A percentile compares a stretch with the other conserved stretches of the same genome.
Conservation (phyloP, 2,113 vertebrate genomes). For the Lycaon pictus region DNA sequence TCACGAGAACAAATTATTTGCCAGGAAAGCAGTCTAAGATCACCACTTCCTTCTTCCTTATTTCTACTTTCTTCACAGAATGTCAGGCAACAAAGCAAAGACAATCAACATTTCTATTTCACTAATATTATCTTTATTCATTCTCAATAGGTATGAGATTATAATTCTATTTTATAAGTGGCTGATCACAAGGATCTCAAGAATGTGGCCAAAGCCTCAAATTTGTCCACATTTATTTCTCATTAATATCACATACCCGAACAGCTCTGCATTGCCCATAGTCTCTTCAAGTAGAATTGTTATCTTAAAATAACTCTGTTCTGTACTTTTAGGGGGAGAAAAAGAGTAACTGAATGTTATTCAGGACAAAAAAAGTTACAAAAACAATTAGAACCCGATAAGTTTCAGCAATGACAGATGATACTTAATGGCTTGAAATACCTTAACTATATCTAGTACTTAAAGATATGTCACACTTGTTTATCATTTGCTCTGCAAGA, state of each 20-base stretch:
- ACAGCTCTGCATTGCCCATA: not conserved
- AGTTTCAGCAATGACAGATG: not conserved
- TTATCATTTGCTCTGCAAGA: constrained; percentile 3
- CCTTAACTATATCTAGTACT: not conserved
- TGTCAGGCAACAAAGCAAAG: not conserved
- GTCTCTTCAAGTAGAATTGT: not conserved
- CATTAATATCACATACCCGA: not conserved
- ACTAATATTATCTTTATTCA: not conserved
- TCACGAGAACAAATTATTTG: constrained; percentile 6
- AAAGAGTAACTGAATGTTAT: not conserved
- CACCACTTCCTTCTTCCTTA: not conserved
- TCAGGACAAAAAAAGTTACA: constrained; percentile 39
- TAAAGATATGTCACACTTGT: not conserved
- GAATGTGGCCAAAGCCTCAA: not conserved
- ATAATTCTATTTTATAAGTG: not conserved
- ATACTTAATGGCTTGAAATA: constrained; percentile 8
- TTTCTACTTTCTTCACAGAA: not conserved
- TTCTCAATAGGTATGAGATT: not conserved
- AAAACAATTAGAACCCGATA: not conserved
- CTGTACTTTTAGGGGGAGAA: not conserved
- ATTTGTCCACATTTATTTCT: not conserved
- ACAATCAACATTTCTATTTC: not conserved
- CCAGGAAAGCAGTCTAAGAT: not conserved
- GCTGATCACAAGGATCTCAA: not conserved
- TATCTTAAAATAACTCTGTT: not conserved